A percentile compares a stretch with the other conserved stretches of the same genome.
These are phyloP conservation scores for Mycteria americana DNA, from an alignment of 2,797 vertebrate species.

Conservation along the genomic window DNA sequence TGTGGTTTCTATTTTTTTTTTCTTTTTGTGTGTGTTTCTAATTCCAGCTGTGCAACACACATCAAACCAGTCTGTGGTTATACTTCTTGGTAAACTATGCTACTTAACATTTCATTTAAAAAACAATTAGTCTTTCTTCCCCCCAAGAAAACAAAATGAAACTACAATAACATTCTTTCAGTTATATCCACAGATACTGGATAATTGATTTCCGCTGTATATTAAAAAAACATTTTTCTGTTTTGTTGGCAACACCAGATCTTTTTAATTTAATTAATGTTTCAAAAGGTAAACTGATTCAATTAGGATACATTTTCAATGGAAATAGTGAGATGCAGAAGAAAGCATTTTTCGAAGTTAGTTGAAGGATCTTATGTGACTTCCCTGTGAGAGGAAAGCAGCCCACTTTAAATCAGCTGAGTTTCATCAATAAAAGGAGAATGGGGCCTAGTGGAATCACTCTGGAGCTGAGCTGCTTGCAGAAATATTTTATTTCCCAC, in stretches of 20 bases:
- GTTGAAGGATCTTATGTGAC: not conserved
- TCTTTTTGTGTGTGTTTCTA: constrained; percentile 43
- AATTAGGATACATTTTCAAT: constrained; percentile 36
- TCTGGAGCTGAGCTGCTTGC: not conserved
- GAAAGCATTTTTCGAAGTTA: not conserved
- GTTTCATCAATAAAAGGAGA: not conserved
- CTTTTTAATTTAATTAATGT: constrained; percentile 40
- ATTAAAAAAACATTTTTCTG: constrained; percentile 33
- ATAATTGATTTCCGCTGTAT: constrained; percentile 43
- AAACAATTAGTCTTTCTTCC: constrained; percentile 62
- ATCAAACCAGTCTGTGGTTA: constrained; percentile 65
- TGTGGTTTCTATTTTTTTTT: constrained; percentile 42
- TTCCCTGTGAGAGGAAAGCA: not conserved
- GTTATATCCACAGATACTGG: constrained; percentile 11
- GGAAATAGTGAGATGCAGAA: not conserved
- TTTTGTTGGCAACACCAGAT: not conserved
- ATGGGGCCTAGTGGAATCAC: not conserved
- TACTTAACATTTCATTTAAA: constrained; percentile 66
- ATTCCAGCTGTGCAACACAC: constrained; percentile 69
- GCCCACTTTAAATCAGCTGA: not conserved
- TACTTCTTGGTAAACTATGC: constrained; percentile 54
- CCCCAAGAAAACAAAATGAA: constrained; percentile 47
- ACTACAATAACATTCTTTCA: constrained; percentile 30
- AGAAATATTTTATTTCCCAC: not conserved
- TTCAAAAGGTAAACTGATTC: constrained; percentile 40